A percentile compares a stretch with the other conserved stretches of the same genome.
phyloP scores from a whole-genome alignment of 2,888 invertebrate species.

The Epirrhoe alternata region DNA sequence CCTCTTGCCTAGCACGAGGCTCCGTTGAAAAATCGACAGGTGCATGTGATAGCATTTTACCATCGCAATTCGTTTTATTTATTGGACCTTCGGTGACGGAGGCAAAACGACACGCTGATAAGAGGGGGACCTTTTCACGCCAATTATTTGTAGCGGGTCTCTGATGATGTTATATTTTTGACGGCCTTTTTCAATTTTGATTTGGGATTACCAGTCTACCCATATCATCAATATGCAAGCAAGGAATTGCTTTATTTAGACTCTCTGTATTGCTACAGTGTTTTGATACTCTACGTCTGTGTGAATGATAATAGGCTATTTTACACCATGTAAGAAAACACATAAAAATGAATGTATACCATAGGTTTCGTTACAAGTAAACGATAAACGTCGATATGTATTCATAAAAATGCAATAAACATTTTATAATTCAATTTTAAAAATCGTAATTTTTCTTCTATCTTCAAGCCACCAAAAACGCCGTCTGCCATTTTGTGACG shows the following conservation, averaged over 20 bases:
- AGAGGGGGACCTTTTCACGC: conserved; percentile 52
- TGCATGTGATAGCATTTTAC: conserved; percentile 74
- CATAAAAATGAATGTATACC: too few relatives aligned
- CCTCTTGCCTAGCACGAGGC: conserved; percentile 42
- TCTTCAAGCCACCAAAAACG: too few relatives aligned
- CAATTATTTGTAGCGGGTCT: conserved; percentile 51
- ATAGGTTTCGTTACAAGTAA: too few relatives aligned
- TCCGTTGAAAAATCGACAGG: conserved; percentile 73
- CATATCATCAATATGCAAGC: background rate
- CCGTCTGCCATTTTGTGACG: too few relatives aligned
- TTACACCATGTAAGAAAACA: too few relatives aligned
- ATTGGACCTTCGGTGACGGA: conserved; percentile 62
- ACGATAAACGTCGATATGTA: too few relatives aligned
- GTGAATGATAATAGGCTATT: too few relatives aligned
- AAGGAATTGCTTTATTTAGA: background rate
- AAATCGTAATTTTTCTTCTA: too few relatives aligned
- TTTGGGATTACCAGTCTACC: background rate
- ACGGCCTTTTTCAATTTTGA: conserved; percentile 5
- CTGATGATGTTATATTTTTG: conserved; percentile 16
- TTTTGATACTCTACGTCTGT: too few relatives aligned
- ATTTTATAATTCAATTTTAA: too few relatives aligned
- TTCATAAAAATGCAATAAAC: too few relatives aligned
- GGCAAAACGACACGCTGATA: conserved; percentile 61
- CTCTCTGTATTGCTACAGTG: too few relatives aligned
- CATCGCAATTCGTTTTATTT: conserved; percentile 72